These are phyloP conservation scores for Adelognathus sp. DNA, from an alignment of 2,888 invertebrate genomes.

Conservation along the genomic window DNA sequence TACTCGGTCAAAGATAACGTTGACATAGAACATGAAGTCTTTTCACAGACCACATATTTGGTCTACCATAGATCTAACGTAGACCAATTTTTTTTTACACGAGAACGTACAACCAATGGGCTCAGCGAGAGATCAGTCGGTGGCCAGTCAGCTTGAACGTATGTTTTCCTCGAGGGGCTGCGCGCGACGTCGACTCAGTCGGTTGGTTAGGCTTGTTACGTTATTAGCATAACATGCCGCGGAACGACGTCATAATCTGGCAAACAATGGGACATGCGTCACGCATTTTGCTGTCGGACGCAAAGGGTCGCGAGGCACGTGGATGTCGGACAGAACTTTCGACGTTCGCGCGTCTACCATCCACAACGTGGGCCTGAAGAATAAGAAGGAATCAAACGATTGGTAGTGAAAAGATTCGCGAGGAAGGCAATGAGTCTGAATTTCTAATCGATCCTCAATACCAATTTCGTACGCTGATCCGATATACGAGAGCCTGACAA, in stretches of 20 bases:
- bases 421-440: conserved; percentile 16
- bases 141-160: conserved; percentile 27
- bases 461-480: neutral
- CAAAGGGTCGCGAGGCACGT: conserved; percentile 48
- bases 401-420: conserved; percentile 25
- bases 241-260: conserved; percentile 68
- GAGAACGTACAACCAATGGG: too few species aligned
- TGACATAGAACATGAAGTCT: too few species aligned
- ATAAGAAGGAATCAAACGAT: conserved; percentile 22
- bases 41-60: too few species aligned
- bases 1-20: too few species aligned
- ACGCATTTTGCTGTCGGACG: conserved; percentile 58
- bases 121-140: neutral
- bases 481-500: neutral
- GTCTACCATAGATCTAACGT: too few species aligned
- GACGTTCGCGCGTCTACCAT: conserved; percentile 14
- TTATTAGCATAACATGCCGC: conserved; percentile 68
- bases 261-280: conserved; percentile 69
- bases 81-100: too few species aligned
- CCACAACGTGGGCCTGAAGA: neutral
- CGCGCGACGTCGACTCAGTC: conserved; percentile 48
- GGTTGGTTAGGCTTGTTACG: conserved; percentile 62
- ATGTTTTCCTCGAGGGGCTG: conserved; percentile 29
- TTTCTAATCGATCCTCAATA: neutral
- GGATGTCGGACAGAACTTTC: conserved; percentile 28